These are phyloP conservation scores for Oryzias melastigma DNA, from an alignment of 2,113 vertebrate species.

Conservation along the genomic window DNA sequence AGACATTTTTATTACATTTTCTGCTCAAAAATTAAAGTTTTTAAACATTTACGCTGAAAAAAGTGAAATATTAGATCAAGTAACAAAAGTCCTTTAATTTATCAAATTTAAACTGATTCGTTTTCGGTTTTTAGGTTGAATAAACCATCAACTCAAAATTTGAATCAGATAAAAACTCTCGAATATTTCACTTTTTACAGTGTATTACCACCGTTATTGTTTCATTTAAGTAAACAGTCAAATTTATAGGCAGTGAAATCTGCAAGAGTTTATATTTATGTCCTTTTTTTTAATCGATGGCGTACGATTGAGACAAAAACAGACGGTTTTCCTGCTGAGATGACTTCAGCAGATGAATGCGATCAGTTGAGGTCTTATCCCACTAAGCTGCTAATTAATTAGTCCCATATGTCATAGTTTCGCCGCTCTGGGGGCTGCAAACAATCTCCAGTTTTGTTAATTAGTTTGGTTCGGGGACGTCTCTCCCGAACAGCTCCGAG, in stretches of 20 bases:
- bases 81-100: neutral
- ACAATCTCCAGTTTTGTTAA: slow-evolving; percentile 17
- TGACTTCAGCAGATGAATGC: neutral
- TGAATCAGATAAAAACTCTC: too few species aligned
- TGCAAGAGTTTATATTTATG: too few species aligned
- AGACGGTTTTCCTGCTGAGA: slow-evolving; percentile 2
- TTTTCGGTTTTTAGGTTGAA: too few species aligned
- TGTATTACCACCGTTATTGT: neutral
- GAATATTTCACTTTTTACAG: neutral
- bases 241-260: too few species aligned
- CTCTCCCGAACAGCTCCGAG: slow-evolving; percentile 1
- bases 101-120: too few species aligned
- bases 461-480: slow-evolving; percentile 18
- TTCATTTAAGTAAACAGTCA: too few species aligned
- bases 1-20: too few species aligned
- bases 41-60: too few species aligned
- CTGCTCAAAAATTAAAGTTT: too few species aligned
- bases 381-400: slow-evolving; percentile 36
- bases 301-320: neutral
- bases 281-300: too few species aligned
- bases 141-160: too few species aligned
- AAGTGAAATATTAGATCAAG: neutral
- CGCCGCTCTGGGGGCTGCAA: slow-evolving; percentile 10
- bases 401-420: slow-evolving; percentile 7
- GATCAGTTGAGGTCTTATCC: slow-evolving; percentile 11